phyloP scores from a whole-genome alignment of 1,140 invertebrate genomes.

The Hestina assimilis region DNA sequence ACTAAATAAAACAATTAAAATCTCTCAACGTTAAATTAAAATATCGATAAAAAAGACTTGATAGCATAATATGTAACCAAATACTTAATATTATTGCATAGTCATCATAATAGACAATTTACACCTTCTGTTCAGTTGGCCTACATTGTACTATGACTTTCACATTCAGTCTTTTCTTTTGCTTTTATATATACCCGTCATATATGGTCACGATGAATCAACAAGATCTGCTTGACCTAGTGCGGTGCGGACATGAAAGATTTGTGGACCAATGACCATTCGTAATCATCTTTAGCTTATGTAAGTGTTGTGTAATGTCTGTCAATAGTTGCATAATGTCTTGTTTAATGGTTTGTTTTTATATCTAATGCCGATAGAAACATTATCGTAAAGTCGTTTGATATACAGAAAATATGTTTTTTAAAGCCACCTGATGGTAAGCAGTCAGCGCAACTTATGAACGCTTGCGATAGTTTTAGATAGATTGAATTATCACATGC shows the following conservation, averaged over 20 bases:
- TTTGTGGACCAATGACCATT: slow-evolving; percentile 38
- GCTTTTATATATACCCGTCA: slow-evolving; percentile 7
- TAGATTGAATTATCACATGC: no score
- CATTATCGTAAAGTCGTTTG: no score
- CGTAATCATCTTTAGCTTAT: slow-evolving; percentile 34
- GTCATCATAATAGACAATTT: slow-evolving; percentile 3
- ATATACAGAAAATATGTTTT: no score
- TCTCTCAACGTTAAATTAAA: no score
- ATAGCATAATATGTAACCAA: background rate
- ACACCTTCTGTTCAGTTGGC: background rate
- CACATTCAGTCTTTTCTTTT: slow-evolving; percentile 9
- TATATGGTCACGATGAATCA: slow-evolving; percentile 28
- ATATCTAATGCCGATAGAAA: background rate
- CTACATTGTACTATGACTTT: slow-evolving; percentile 20
- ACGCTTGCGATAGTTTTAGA: no score
- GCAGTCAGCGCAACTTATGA: no score
- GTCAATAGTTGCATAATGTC: slow-evolving; percentile 32
- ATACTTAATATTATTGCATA: background rate
- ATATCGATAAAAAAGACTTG: no score
- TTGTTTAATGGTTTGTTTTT: background rate
- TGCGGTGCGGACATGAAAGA: slow-evolving; percentile 33
- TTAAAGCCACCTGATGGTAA: no score
- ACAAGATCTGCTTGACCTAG: slow-evolving; percentile 32
- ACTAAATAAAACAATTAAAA: no score
- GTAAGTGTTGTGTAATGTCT: slow-evolving; percentile 37